A percentile compares a stretch with the other conserved stretches of the same genome.
phyloP scores from a whole-genome alignment of 1,140 invertebrate genomes.

The Chrysoperla carnea region DNA sequence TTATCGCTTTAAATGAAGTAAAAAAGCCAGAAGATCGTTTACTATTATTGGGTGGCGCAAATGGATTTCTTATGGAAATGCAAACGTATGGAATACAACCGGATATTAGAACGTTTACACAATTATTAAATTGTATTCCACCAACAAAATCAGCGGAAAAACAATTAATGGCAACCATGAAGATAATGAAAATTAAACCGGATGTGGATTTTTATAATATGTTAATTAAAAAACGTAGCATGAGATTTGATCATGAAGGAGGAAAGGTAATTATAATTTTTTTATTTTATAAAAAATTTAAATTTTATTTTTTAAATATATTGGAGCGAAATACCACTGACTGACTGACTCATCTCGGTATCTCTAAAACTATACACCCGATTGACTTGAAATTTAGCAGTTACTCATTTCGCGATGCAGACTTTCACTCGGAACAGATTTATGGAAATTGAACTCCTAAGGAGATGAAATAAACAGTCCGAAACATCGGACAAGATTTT shows the following conservation, averaged over 20 bases:
- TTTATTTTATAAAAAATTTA: no score
- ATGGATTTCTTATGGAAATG: conserved; percentile 60
- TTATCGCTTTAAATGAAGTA: conserved; percentile 34
- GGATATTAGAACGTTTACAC: conserved; percentile 60
- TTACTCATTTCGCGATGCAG: no score
- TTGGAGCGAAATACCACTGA: no score
- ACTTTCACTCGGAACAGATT: no score
- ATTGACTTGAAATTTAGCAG: no score
- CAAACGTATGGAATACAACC: conserved; percentile 40
- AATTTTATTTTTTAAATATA: no score
- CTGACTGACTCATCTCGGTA: no score
- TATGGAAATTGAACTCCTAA: no score
- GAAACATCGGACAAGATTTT: no score
- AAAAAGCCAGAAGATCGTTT: conserved; percentile 43
- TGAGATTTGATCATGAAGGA: conserved; percentile 39
- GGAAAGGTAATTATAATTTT: conserved; percentile 37
- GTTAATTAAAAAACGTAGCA: conserved; percentile 60
- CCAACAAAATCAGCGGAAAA: conserved; percentile 43
- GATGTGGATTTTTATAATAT: conserved; percentile 77
- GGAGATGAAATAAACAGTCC: no score
- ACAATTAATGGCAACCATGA: conserved; percentile 38
- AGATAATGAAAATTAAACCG: conserved; percentile 32
- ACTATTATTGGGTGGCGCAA: conserved; percentile 59
- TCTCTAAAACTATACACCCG: no score
- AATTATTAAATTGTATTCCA: conserved; percentile 54